These are phyloP conservation scores for Pundamilia nyererei DNA, from an alignment of 2,113 vertebrate species.

Conservation along the genomic window DNA sequence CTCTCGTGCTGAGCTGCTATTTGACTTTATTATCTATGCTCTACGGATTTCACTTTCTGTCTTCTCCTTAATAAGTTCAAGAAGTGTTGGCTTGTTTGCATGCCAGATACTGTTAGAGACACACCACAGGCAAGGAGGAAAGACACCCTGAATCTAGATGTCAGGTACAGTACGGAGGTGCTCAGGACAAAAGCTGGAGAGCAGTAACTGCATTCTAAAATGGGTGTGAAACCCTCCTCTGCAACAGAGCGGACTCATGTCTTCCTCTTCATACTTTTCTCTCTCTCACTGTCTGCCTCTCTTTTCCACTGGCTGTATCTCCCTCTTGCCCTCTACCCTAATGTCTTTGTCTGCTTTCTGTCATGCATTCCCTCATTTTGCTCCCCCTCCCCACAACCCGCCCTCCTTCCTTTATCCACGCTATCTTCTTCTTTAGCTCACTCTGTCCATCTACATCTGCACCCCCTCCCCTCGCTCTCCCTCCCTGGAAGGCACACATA, in stretches of 20 bases:
- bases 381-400: neutral
- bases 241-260: slow-evolving; percentile 40
- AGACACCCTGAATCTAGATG: neutral
- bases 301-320: slow-evolving; percentile 3
- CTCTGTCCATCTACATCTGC: slow-evolving; percentile 53
- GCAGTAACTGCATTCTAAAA: slow-evolving; percentile 40
- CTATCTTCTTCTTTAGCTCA: slow-evolving; percentile 29
- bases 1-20: neutral
- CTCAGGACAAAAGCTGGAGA: neutral
- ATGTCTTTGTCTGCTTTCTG: slow-evolving; percentile 44
- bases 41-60: neutral
- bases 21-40: slow-evolving; percentile 20
- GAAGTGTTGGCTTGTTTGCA: neutral
- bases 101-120: neutral
- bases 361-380: slow-evolving; percentile 46
- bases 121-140: neutral
- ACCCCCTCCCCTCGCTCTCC: slow-evolving; percentile 28
- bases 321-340: neutral
- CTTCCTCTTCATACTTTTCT: slow-evolving; percentile 17
- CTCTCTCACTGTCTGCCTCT: neutral
- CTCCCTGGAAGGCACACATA: slow-evolving; percentile 48
- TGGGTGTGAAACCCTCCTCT: slow-evolving; percentile 47
- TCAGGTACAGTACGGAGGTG: slow-evolving; percentile 6
- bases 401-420: slow-evolving; percentile 4
- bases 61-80: neutral